Base-by-base conservation (phyloP, 2,888 invertebrate genomes). In the Adineta ricciae region DNA sequence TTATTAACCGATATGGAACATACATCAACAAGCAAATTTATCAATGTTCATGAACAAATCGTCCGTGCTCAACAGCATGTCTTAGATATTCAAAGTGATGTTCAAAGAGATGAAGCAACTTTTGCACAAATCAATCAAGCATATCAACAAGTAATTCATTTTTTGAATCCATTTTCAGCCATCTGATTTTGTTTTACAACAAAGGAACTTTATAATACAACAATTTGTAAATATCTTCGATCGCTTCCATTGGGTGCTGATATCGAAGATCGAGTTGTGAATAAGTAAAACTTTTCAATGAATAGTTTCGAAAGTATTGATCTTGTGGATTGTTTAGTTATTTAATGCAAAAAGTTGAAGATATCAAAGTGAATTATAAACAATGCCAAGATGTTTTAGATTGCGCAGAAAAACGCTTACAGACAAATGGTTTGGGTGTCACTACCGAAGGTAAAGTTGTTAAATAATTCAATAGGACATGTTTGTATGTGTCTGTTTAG, bases 351-450 rank as follows among this genome's bases (percentile, higher is more conserved):
- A 78, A 78, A 78, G 78, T 78, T 11, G 78, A 78, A 38, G 78
- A 78, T 41, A 78, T 78, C n/a, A 78, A 78, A 32, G 36, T 41
- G 2, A 38, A 41, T 41, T 78, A 78, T 41, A 78, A 78, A 24
- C 38, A 78, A 38, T 78, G 78, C n/a, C 41, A 78, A 78, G 78
- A 78, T 41, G 41, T 78, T 78, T 78, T 78, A 41, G 78, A 78
- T 78, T 78, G 78, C n/a, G 78, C 78, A 24, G 78, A 78, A 78
- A 78, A 78, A 78, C 78, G 78, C 41, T 78, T 78, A 78, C 78
- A 78, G n/a, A 41, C 78, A 41, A 41, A 78, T 78, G 78, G 78
- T 78, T 38, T 41, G n/a, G 78, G 41, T 78, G 41, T 78, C 14
- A 41, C 78, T 21, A 41, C 78, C 2, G 78, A 78, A 78, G 73